phyloP scores from a whole-genome alignment of 2,113 vertebrate genomes.

The Gorilla gorilla region DNA sequence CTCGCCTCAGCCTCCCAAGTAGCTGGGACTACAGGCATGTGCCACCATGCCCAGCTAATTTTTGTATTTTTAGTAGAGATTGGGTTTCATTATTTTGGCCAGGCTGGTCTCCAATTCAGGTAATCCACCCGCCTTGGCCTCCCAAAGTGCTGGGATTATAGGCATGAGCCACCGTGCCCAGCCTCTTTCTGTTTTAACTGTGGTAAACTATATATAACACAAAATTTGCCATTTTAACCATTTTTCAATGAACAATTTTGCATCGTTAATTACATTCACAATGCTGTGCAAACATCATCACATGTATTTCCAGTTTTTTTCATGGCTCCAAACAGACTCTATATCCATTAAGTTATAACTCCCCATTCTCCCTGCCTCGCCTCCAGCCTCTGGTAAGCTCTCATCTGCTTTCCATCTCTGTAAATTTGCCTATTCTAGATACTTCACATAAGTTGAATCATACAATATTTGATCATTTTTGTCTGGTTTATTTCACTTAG shows the following conservation, averaged over 20 bases:
- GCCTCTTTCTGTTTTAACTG: not conserved
- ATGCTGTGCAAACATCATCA: not conserved
- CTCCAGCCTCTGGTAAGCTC: not conserved
- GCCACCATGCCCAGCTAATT: no score
- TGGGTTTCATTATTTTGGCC: no score
- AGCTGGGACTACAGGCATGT: no score
- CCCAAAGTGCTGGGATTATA: no score
- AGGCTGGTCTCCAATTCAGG: no score
- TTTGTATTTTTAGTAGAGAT: no score
- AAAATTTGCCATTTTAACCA: not conserved
- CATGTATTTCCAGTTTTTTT: not conserved
- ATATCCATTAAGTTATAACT: not conserved
- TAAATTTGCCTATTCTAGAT: not conserved
- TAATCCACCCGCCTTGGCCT: no score
- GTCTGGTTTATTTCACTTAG: not conserved
- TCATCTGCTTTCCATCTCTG: not conserved
- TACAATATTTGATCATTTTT: not conserved
- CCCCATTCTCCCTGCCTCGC: not conserved
- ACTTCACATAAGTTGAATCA: not conserved
- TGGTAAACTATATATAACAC: not conserved
- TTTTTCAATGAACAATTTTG: not conserved
- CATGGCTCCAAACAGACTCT: not conserved
- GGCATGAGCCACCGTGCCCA: no score
- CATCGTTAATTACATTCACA: not conserved
- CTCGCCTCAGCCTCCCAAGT: no score